Base-by-base conservation (phyloP, 2,888 invertebrate species). In the Drosophila antonietae region DNA sequence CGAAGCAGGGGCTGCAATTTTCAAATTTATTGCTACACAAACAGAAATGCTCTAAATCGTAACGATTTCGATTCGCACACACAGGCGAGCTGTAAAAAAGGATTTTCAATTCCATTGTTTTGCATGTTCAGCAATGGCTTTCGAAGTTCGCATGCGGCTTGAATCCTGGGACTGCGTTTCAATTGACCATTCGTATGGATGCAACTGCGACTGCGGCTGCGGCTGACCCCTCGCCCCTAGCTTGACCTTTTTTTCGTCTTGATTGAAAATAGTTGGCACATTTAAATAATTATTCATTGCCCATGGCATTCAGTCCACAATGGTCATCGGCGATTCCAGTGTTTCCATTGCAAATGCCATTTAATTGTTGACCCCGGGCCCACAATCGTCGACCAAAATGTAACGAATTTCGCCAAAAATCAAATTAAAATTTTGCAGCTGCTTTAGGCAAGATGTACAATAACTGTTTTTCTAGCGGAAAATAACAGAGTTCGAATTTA, bases 281-380 rank as follows among this genome's bases (percentile, higher is more conserved):
- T 86, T 89, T 89, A 88, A 86, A 86, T 86, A 85, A 89, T 80
- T 89, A 81, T 88, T 85, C 88, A 89, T 88, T 76, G 59, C 70
- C 83, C 60, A 37, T 51, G 35, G 41, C 52, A 47, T 53, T 37
- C 15, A 62, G 47, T 64, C 28, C 41, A 67, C 68, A 72, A 73
- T 73, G 63, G 59, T 43, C 62, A 65, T 46, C 69, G 20, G 31
- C 70, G 55, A 61, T 70, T 68, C 14, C 56, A 23, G 20, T 70
- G 75, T 72, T 89, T 72, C 71, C 79, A 84, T 87, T 79, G 62
- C 71, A 72, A 85, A 81, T 85, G 86, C 15, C 85, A 80, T 89
- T 86, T 86, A 86, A 89, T 88, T 88, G 90, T 88, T 86, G 88
- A 88, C 83, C 90, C 76, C 68, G 65, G 64, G 31, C 23, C 52